Conservation (phyloP, 2,888 invertebrate genomes). For the Parasteatoda lunata region DNA sequence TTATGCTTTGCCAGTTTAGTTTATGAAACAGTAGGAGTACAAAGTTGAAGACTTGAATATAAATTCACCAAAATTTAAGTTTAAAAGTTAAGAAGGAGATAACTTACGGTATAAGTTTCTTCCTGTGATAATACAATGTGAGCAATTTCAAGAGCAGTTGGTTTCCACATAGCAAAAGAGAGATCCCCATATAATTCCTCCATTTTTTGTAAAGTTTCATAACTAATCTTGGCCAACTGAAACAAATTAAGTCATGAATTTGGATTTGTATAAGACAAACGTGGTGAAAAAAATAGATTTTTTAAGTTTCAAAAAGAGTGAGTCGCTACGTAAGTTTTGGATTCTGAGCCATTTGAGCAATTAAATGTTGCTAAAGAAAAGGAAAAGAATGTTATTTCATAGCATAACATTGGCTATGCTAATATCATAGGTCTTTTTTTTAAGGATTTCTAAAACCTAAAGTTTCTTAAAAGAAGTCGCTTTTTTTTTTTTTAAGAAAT, state of each 20-base stretch:
- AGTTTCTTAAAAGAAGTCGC: too few species aligned
- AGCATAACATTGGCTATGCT: too few species aligned
- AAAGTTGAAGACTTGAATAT: too few species aligned
- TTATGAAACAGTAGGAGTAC: too few species aligned
- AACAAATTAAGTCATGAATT: neutral
- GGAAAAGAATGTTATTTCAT: neutral
- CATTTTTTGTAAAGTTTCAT: neutral
- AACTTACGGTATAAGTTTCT: conserved; percentile 34
- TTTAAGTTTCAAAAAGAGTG: neutral
- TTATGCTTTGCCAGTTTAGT: too few species aligned
- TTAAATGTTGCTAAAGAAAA: neutral
- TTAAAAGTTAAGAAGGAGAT: neutral
- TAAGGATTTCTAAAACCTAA: too few species aligned
- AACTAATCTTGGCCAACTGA: conserved; percentile 15
- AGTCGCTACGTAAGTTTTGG: neutral
- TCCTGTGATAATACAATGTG: conserved; percentile 7
- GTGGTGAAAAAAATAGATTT: neutral
- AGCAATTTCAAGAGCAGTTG: conserved; percentile 31
- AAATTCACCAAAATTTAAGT: too few species aligned
- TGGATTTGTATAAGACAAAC: neutral
- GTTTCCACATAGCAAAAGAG: conserved; percentile 41
- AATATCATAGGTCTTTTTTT: too few species aligned
- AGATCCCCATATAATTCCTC: conserved; percentile 24
- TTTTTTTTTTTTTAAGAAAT: too few species aligned
- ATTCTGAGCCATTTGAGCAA: neutral